Evolutionary conservation across 2,797 vertebrate genomes (phyloP), one percentile per base, ranked within the genome.

Genomic region (Microctenopoma steveboyesi): DNA sequence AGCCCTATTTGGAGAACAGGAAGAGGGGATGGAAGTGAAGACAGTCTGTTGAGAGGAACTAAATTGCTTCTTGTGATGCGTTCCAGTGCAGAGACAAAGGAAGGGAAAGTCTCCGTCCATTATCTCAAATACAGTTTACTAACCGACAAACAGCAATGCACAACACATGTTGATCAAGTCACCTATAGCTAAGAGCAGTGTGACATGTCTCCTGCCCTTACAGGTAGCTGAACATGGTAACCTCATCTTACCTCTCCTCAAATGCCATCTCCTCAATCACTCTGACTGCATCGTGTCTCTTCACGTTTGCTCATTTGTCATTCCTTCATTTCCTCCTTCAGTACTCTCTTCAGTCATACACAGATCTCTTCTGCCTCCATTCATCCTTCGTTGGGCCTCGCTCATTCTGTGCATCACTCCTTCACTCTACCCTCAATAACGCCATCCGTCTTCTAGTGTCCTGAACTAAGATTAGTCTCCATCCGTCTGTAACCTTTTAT

Each of bases 221-320:
- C 50, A 13, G 39, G 48, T 43, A 60, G 58, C 76, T 73, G 63
- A 47, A 56, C 64, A 74, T 30, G 3, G 48, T 65, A 57, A 79
- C 61, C 64, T 64, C 68, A 63, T 57, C 82, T 62, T 49, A 73
- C 74, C 63, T 81, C 55, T 60, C 64, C 57, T 76, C 68, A 15
- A 70, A 76, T 75, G 55, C 76, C 37, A 58, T 63, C 82, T 69
- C 54, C 55, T 83, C 73, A 64, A 82, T 86, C 85, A 83, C 71
- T 70, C 64, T 28, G 15, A 49, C 65, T 16, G 3, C 63, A 63
- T 82, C 75, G 56, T 64, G 74, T 74, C 67, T 80, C 62, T 68
- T 58, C 63, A 74, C 66, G 67, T 83, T 81, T 76, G 68, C 79
- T 86, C 85, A 81, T 91, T 85, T 82, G 82, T 89, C 84, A 88